Evolutionary conservation across 1,140 invertebrate species (phyloP), one percentile per base, ranked within the genome.

Genomic region (Battus philenor): DNA sequence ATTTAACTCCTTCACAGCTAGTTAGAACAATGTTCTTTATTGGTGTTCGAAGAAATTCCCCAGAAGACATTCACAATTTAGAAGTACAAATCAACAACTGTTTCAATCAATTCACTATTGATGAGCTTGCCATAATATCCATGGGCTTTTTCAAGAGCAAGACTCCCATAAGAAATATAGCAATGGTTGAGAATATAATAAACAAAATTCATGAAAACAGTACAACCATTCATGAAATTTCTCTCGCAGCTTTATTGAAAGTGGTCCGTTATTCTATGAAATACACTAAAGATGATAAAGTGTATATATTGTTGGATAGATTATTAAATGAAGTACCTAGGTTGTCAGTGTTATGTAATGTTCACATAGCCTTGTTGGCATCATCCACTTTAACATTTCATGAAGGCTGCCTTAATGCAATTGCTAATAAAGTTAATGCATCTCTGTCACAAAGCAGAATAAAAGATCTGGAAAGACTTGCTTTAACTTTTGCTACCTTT

Each of bases 381-480:
- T 87, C 88, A 7, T 62, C 68, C 12, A 62, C 77, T 16, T 65
- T 79, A 27, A 53, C 86, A 9, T 73, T 86, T 24, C 78, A 89
- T 50, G 44, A 86, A 53, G 27, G 56, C 7, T 69, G 87, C 33
- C 58, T 86, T 16, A 41, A 56, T 36, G 48, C 43, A 33, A 76
- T 88, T 47, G 59, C 83, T 8, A 38, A 73, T 22, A 77, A 48
- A 63, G 72, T 72, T 34, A 26, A 63, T 3, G 36, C 50, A 26
- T 45, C 48, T n/a, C 69, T 87, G 4, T 38, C 60, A 27, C 31
- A 59, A 13, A 57, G 85, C 0, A 86, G 90, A 56, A 11, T 91
- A 24, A 92, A 92, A 80, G 90, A 92, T 60, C 68, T 91, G 1
- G 91, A 92, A 85, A 82, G 90, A 59, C 44, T 91, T 7, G 54